Evolutionary conservation across 2,797 vertebrate genomes (phyloP).

Genomic region (Monodelphis domestica): DNA sequence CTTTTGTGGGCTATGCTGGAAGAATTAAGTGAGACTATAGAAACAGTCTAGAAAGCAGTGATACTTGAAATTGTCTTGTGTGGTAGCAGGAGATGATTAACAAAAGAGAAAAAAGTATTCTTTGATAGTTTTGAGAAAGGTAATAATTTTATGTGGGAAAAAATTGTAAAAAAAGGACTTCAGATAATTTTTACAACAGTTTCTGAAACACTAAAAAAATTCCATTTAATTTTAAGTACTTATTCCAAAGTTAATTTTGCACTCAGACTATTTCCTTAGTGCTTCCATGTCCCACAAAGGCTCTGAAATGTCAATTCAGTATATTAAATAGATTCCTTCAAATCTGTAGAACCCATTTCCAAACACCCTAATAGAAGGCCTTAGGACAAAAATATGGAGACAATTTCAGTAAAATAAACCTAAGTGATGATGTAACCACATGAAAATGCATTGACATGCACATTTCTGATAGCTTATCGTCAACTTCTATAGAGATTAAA

Average conservation of each 20-base stretch:
- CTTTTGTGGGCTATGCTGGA: slow-evolving; percentile 23
- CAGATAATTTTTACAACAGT: slow-evolving; percentile 52
- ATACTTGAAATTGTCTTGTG: slow-evolving; percentile 48
- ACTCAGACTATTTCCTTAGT: background rate
- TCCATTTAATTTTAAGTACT: slow-evolving; percentile 7
- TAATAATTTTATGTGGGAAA: slow-evolving; percentile 17
- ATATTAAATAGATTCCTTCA: background rate
- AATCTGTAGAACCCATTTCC: background rate
- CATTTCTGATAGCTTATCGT: background rate
- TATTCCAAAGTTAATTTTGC: slow-evolving; percentile 44
- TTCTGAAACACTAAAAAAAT: slow-evolving; percentile 32
- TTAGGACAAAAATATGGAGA: slow-evolving; percentile 7
- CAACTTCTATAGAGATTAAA: background rate
- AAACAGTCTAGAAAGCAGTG: slow-evolving; percentile 22
- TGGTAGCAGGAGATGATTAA: background rate
- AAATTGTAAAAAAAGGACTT: slow-evolving; percentile 26
- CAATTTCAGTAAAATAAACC: background rate
- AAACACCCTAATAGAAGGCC: background rate
- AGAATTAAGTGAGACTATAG: slow-evolving; percentile 39
- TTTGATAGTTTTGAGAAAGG: slow-evolving; percentile 44
- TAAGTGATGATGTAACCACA: background rate
- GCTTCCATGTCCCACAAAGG: background rate
- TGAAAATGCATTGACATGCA: background rate
- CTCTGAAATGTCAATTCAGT: slow-evolving; percentile 40
- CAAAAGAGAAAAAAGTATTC: slow-evolving; percentile 46